These are phyloP conservation scores for Ylistrum balloti DNA, from an alignment of 1,140 invertebrate genomes.

Conservation along the genomic window DNA sequence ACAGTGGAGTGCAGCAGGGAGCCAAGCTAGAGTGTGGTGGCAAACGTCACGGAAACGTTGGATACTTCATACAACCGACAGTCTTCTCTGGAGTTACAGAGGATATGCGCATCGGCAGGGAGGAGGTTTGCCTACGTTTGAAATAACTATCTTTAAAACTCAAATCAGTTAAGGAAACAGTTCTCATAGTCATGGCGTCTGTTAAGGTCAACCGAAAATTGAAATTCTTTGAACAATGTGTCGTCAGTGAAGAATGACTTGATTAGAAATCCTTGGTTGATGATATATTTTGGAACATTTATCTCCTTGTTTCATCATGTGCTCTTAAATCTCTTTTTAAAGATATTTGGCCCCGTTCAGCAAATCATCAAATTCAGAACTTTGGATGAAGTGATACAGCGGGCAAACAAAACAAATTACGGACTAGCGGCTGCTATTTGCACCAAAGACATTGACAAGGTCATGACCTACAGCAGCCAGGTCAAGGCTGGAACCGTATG, in stretches of 20 bases:
- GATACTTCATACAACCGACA: slow-evolving; percentile 97
- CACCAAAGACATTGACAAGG: slow-evolving; percentile 92
- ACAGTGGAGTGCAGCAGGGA: slow-evolving; percentile 92
- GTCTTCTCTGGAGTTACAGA: slow-evolving; percentile 97
- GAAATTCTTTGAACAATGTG: no score
- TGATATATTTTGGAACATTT: neutral
- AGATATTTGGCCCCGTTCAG: slow-evolving; percentile 96
- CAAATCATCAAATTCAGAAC: slow-evolving; percentile 92
- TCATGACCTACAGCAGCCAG: slow-evolving; percentile 60
- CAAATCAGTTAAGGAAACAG: no score
- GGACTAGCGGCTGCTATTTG: slow-evolving; percentile 93
- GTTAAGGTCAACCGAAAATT: no score
- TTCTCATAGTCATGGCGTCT: no score
- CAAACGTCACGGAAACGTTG: slow-evolving; percentile 86
- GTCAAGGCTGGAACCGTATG: slow-evolving; percentile 93
- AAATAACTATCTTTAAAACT: no score
- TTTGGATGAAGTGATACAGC: slow-evolving; percentile 93
- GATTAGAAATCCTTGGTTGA: no score
- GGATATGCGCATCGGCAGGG: slow-evolving; percentile 94
- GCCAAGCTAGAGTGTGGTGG: slow-evolving; percentile 94
- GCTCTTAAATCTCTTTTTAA: slow-evolving; percentile 52
- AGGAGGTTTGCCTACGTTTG: slow-evolving; percentile 91
- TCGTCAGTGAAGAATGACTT: no score
- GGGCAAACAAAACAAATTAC: slow-evolving; percentile 92
- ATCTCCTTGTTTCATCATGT: no score